Base-by-base conservation (phyloP, 2,113 vertebrate genomes). In the Ophiodon elongatus region DNA sequence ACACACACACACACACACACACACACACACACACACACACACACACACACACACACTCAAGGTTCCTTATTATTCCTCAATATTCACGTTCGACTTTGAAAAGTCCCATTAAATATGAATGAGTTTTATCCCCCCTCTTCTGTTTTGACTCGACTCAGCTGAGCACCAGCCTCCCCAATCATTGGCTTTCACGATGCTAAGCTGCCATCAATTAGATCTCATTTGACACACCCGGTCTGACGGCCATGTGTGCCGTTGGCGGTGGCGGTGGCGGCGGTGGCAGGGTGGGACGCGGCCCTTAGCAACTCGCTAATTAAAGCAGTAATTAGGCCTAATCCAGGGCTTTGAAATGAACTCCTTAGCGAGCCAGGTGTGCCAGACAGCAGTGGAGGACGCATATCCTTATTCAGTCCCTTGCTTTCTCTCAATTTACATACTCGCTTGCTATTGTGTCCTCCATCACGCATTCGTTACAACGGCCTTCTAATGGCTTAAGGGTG, bases 301-400 rank as follows among this genome's bases (percentile, higher is more conserved):
- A 73, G 83, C 88, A 86, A 92, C 68, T 85, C 10, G 62, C 85
- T 94, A 93, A 95, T 95, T 95, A 94, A 93, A 77, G 73, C 70
- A 66, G 76, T 93, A 94, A 95, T 95, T 95, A 94, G 85, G 75
- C 80, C 83, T 94, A 88, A 94, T 95, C 87, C 82, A 70, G 57
- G 29, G 59, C 89, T 90, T 90, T 68, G 39, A 94, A 93, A 95
- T 78, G 89, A 95, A 88, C 85, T 88, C 88, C 91, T 83, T 79
- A 89, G 91, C 37, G 86, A 92, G 76, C 84, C 94, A 92, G 93
- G 91, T 95, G 92, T 89, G 90, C 85, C 84, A 77, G 83, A 76
- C 83, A 88, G 87, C 79, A 76, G 64, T 17, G 59, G 37, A 72
- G 77, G 82, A 80, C 19, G 10, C 31, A 72, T 76, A 71, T 63